Evolutionary conservation across 2,888 invertebrate species (phyloP).

Genomic region (Portevinia maculata): DNA sequence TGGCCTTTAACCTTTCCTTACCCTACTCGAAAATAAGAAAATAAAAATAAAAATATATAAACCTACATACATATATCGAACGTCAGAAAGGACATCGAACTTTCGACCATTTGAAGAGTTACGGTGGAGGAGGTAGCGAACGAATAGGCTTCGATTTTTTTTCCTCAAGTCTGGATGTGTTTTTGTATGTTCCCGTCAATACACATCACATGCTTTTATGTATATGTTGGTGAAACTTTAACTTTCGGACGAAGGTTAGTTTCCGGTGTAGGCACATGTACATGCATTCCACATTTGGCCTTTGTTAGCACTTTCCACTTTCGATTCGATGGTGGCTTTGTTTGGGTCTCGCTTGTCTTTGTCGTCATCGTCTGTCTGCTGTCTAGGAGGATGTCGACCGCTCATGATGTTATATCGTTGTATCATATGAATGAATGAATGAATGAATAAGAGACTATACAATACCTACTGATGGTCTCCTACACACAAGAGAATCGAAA

Average conservation of each 20-base stretch:
- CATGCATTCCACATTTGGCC: conserved; percentile 56
- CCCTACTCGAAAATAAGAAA: conserved; percentile 14
- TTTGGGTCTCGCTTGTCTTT: conserved; percentile 27
- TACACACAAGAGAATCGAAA: neutral
- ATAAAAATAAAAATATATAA: neutral
- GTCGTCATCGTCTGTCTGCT: conserved; percentile 50
- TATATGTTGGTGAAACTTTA: conserved; percentile 52
- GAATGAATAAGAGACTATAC: neutral
- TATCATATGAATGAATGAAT: conserved; percentile 29
- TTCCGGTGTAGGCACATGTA: conserved; percentile 65
- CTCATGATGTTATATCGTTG: conserved; percentile 28
- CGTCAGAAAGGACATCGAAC: conserved; percentile 71
- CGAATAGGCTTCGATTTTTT: conserved; percentile 61
- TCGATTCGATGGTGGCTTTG: conserved; percentile 56
- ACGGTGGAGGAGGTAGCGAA: conserved; percentile 1
- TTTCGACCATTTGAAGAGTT: conserved; percentile 47
- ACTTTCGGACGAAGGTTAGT: conserved; percentile 71
- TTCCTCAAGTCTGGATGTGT: conserved; percentile 28
- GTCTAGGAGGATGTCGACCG: conserved; percentile 51
- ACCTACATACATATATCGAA: conserved; percentile 38
- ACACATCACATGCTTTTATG: conserved; percentile 18
- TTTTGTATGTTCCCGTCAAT: conserved; percentile 19
- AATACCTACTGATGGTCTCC: neutral
- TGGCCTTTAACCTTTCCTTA: conserved; percentile 61
- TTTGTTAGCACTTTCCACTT: conserved; percentile 60